A percentile compares a stretch with the other conserved stretches of the same genome.
Evolutionary conservation across 2,797 vertebrate species (phyloP).

Genomic region (Thripadectes ignobilis): DNA sequence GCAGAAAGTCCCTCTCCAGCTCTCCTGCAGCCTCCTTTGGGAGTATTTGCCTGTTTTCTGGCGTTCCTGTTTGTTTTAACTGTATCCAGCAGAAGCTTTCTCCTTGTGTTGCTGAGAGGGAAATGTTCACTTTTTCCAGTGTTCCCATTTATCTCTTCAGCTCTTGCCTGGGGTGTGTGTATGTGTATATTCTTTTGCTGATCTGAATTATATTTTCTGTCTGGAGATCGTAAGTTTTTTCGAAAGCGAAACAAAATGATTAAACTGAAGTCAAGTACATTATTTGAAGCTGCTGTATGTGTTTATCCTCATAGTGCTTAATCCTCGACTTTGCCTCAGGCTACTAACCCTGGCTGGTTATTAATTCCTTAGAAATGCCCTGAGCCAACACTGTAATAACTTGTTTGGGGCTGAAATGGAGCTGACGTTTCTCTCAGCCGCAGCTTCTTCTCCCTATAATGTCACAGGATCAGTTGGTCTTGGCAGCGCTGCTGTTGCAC

Average conservation of each 20-base stretch:
- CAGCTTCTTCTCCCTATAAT: constrained; percentile 32
- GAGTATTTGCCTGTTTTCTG: not conserved
- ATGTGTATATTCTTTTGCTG: constrained; percentile 43
- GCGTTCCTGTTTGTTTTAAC: not conserved
- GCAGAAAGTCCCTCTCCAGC: not conserved
- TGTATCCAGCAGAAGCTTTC: not conserved
- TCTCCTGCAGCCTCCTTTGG: not conserved
- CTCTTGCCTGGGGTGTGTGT: not conserved
- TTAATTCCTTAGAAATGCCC: constrained; percentile 65
- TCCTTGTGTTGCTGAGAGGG: not conserved
- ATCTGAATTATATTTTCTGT: constrained; percentile 58
- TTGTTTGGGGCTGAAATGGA: constrained; percentile 50
- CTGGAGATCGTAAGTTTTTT: constrained; percentile 60
- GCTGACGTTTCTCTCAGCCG: constrained; percentile 51
- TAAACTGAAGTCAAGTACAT: constrained; percentile 59
- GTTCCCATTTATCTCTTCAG: constrained; percentile 39
- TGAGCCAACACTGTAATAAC: constrained; percentile 45
- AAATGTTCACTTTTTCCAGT: constrained; percentile 9
- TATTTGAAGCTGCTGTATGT: constrained; percentile 62
- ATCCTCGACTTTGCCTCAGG: constrained; percentile 61
- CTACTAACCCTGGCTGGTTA: constrained; percentile 64
- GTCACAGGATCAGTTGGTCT: constrained; percentile 29
- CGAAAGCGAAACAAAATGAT: constrained; percentile 69
- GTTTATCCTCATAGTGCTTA: constrained; percentile 64
- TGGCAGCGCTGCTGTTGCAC: constrained; percentile 28